Evolutionary conservation across 2,797 vertebrate species (phyloP).

Genomic region (Selene dorsalis): DNA sequence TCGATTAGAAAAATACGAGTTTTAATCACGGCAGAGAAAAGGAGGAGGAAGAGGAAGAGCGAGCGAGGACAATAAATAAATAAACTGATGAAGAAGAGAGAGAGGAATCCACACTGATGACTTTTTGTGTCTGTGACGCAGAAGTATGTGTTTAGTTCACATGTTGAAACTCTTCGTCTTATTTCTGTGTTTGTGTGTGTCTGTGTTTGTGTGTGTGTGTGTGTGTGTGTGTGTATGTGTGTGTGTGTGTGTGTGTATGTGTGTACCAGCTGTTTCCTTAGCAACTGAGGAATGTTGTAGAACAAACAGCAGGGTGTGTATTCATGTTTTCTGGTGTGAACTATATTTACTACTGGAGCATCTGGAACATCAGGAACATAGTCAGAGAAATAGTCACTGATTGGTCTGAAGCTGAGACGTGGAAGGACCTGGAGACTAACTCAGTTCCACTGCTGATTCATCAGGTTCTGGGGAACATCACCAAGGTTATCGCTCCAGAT

Average conservation of each 20-base stretch:
- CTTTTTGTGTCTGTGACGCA: neutral
- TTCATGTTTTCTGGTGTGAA: neutral
- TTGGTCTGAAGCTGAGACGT: too few species aligned
- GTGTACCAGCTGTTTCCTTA: constrained; percentile 41
- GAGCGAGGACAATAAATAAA: constrained; percentile 40
- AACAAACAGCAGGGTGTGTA: constrained; percentile 26
- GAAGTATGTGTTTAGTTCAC: neutral
- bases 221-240: constrained; percentile 29
- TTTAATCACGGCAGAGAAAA: constrained; percentile 51
- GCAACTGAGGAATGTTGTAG: constrained; percentile 35
- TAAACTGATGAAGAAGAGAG: constrained; percentile 34
- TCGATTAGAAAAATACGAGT: constrained; percentile 68
- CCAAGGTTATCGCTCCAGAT: too few species aligned
- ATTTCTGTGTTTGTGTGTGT: constrained; percentile 13
- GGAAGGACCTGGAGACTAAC: too few species aligned
- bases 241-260: constrained; percentile 27
- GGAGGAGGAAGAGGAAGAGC: constrained; percentile 16
- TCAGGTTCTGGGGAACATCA: too few species aligned
- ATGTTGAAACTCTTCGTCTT: neutral
- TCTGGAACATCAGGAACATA: neutral
- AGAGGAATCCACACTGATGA: constrained; percentile 41
- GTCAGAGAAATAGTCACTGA: too few species aligned
- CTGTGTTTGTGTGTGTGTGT: too few species aligned
- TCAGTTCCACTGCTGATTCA: too few species aligned
- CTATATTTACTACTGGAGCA: neutral